Evolutionary conservation across 2,797 vertebrate species (phyloP), one percentile per base, ranked within the genome.

Genomic region (Epinephelus malabaricus): DNA sequence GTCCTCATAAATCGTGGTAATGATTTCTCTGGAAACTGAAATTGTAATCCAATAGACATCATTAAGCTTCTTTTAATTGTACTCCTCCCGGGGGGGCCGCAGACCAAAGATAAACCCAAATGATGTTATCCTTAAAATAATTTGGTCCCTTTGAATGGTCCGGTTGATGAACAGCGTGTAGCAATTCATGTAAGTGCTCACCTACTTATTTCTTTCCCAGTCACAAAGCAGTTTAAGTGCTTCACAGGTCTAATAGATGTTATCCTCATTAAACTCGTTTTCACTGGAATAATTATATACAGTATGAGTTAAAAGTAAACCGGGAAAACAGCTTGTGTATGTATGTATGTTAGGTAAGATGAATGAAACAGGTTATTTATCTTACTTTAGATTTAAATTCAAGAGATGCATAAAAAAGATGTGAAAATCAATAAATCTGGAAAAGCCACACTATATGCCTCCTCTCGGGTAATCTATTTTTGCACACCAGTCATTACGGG

Each of bases 31-130:
- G 88, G 84, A 90, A 89, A 86, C 77, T 87, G 82, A 92, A 92
- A 93, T 91, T 75, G 88, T 90, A 92, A 94, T 94, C 85, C 84
- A 83, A 90, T 93, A 85, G 84, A 88, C 80, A 88, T 91, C 87
- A 89, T 94, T 91, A 91, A 87, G 88, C 84, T 83, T 86, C 51
- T 89, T 91, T 91, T 93, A 94, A 94, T 91, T 90, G 88, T 83
- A 73, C 70, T 56, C 59, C 70, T 88, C 85, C 78, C 47, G 13
- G 50, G 71, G 86, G 47, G 61, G 9, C 9, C 17, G 23, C 40
- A 69, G 61, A 64, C 56, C 78, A 79, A 78, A 84, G 58, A 86
- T 86, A 83, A 78, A 81, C 54, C 70, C 54, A 76, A 69, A 86
- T 72, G 15, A 69, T 34, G 34, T 34, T 88, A 51, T 74, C 3